Evolutionary conservation across 2,888 invertebrate species (phyloP).

Genomic region (Clunio marinus): DNA sequence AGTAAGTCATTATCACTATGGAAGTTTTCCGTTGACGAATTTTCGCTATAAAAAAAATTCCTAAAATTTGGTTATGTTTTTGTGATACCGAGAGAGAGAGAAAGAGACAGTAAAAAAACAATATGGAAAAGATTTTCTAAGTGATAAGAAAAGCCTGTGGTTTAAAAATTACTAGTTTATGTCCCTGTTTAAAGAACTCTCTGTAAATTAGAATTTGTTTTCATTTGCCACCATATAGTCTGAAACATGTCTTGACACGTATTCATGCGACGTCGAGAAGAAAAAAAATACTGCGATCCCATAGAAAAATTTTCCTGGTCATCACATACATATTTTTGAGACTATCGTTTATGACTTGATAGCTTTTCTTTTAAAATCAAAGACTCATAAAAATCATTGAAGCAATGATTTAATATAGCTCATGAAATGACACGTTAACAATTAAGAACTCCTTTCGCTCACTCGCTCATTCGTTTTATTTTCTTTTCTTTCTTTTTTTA

Average conservation of each 20-base stretch:
- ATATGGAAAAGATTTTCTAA: conserved; percentile 26
- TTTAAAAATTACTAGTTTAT: too few relatives aligned
- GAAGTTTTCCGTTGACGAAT: background rate
- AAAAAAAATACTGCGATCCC: conserved; percentile 10
- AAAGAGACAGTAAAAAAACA: conserved; percentile 30
- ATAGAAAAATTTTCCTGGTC: conserved; percentile 17
- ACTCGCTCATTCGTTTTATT: background rate
- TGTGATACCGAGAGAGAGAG: background rate
- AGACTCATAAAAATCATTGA: background rate
- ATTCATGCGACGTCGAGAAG: conserved; percentile 9
- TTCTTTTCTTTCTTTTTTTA: background rate
- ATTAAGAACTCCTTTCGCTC: background rate
- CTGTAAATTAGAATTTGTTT: too few relatives aligned
- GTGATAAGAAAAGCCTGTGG: too few relatives aligned
- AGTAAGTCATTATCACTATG: background rate
- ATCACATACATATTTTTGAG: background rate
- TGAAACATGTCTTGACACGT: conserved; percentile 25
- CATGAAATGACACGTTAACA: conserved; percentile 37
- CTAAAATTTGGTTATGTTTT: conserved; percentile 31
- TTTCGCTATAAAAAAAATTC: background rate
- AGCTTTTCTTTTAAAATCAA: background rate
- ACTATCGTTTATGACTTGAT: too few relatives aligned
- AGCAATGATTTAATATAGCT: conserved; percentile 20
- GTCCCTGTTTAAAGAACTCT: too few relatives aligned
- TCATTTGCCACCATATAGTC: background rate